Base-by-base conservation (phyloP, 2,113 vertebrate genomes). In the Clupea harengus region DNA sequence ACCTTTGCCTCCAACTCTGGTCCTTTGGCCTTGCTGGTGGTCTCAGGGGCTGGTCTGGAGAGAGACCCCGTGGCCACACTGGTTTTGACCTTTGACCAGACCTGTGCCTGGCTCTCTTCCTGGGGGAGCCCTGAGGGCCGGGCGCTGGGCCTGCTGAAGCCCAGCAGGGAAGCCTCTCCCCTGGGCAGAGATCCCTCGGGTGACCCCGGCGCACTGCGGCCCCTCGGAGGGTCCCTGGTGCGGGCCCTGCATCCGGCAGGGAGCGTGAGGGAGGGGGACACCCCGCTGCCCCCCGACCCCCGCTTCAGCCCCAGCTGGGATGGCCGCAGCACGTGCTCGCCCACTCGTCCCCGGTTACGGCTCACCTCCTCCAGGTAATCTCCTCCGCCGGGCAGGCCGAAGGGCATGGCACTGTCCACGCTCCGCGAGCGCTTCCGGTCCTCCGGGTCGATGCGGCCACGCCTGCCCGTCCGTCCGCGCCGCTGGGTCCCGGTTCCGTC, bases 381-480 rank as follows among this genome's bases (percentile, higher is more conserved):
- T 0, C 94, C 83, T 84, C 91, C 94, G 13, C 94, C 92, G 20
- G 92, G 91, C 6, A 94, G 89, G 0, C 94, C 93, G 0, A 96
- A 93, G 0, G 96, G 95, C 52, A 97, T 89, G 20, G 95, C 97
- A 0, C 97, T 99, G 6, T 99, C 98, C 52, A 97, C 96, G 1
- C 97, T 98, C 87, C 96, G 95, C 2, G 98, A 97, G 22, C 98
- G 95, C 88, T 97, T 98, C 82, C 96, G 93, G 88, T 99, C 98
- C 20, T 99, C 98, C 0, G 95, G 95, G 80, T 97, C 91, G 88
- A 99, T 97, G 83, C 97, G 93, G 86, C 95, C 96, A 84, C 97
- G 93, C 87, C 96, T 96, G 32, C 97, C 97, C 0, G 96, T 89
- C 80, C 98, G 91, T 7, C 98, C 97, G 89, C 97, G 95, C 84